Evolutionary conservation across 2,888 invertebrate genomes (phyloP), one percentile per base, ranked within the genome.

Genomic region (Pomacea canaliculata): DNA sequence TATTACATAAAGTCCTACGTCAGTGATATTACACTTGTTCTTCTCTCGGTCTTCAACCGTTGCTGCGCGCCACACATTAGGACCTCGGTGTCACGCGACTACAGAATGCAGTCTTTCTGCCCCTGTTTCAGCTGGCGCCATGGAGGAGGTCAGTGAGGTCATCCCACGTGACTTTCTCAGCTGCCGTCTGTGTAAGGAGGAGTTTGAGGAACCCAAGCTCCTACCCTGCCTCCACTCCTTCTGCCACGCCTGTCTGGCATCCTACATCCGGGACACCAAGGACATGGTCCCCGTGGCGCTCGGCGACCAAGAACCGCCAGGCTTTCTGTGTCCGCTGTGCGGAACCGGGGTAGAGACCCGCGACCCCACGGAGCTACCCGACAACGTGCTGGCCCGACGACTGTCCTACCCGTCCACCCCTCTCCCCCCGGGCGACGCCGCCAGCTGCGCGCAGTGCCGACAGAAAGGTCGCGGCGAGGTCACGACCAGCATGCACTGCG

Each of bases 121-220:
- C 51, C 0, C 8, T 56, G n/a, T 51, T 10, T 51, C 67, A 74
- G 27, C 66, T 65, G 46, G 56, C 37, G 5, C 37, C 37, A 77
- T 80, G 85, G 80, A 82, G 62, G 83, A 81, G 49, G 83, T 83
- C 71, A 83, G 85, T 71, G 85, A 85, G 76, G 87, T 87, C 19
- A 84, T 87, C 65, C 86, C 87, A 9, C 79, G 86, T 10, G 83
- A 85, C 71, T 85, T 86, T 75, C 83, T 86, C 37, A 85, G 85
- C 82, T 87, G 87, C 74, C 83, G 83, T 66, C 79, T 86, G 72
- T 87, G 87, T 69, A 82, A 83, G 48, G 87, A 87, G 60, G 87
- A 87, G 74, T 86, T 83, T 78, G 85, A 84, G 63, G 81, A 85
- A 18, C 86, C 87, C 8, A 85, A 84, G 70, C 84, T 84, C 67